A percentile compares a stretch with the other conserved stretches of the same genome.
These are phyloP conservation scores for Eleutherodactylus coqui DNA, from an alignment of 2,797 vertebrate genomes.

Conservation along the genomic window DNA sequence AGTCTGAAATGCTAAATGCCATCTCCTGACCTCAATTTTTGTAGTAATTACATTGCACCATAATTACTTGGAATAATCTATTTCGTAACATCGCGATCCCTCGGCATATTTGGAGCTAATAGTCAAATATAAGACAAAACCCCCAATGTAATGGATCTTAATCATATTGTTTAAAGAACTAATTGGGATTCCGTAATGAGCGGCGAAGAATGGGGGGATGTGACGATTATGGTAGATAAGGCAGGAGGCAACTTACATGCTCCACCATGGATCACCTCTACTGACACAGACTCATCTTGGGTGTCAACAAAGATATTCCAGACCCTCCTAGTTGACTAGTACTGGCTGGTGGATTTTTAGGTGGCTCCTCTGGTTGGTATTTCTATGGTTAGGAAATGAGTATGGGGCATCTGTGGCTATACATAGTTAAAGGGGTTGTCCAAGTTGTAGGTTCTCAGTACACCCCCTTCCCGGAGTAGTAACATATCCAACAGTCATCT, in stretches of 20 bases:
- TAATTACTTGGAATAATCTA: conserved; percentile 61
- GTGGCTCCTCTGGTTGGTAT: background rate
- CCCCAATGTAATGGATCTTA: conserved; percentile 56
- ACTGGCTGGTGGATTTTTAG: too few species aligned
- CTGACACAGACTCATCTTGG: background rate
- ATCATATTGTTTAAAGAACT: conserved; percentile 49
- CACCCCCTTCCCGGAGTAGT: too few species aligned
- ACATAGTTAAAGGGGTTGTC: too few species aligned
- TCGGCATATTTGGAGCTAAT: conserved; percentile 50
- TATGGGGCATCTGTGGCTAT: background rate
- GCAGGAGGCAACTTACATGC: background rate
- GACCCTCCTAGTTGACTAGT: background rate
- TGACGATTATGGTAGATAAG: background rate
- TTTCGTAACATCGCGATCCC: conserved; percentile 56
- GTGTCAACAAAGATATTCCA: background rate
- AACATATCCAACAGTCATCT: too few species aligned
- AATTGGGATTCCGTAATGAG: conserved; percentile 24
- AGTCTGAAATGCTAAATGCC: conserved; percentile 58
- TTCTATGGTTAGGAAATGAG: background rate
- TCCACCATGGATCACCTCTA: background rate
- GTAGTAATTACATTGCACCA: conserved; percentile 58
- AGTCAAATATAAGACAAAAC: conserved; percentile 59
- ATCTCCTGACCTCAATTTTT: conserved; percentile 62
- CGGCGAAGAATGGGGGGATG: background rate
- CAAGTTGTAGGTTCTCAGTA: too few species aligned